These are phyloP conservation scores for Odontothrips loti DNA, from an alignment of 2,888 invertebrate species.

Conservation along the genomic window DNA sequence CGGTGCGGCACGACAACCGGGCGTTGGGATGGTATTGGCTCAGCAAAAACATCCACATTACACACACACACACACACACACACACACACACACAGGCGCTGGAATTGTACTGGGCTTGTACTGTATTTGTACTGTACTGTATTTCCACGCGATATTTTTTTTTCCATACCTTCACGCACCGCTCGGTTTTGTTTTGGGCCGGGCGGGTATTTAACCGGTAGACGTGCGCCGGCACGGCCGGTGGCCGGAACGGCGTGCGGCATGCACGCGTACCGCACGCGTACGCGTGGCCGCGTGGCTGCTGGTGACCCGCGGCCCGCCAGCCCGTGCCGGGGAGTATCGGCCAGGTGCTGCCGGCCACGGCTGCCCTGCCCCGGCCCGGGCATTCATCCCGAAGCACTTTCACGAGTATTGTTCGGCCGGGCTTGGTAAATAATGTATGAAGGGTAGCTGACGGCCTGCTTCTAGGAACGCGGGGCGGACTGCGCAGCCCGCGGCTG, in stretches of 20 bases:
- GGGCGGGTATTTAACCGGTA: neutral
- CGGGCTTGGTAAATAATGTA: conserved; percentile 17
- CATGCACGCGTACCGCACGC: neutral
- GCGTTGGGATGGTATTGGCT: too few species aligned
- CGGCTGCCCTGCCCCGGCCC: neutral
- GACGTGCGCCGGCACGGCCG: neutral
- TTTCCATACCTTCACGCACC: neutral
- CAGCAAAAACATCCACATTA: too few species aligned
- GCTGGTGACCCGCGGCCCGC: neutral
- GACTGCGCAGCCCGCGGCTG: neutral
- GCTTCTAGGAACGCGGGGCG: conserved; percentile 12
- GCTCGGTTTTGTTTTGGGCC: neutral
- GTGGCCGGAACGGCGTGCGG: neutral
- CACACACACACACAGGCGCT: too few species aligned
- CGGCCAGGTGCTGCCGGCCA: neutral
- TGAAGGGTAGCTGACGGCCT: conserved; percentile 21
- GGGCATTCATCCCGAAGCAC: neutral
- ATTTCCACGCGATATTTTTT: neutral
- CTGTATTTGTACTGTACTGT: neutral
- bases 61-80: too few species aligned
- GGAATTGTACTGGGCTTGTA: too few species aligned
- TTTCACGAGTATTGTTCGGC: too few species aligned
- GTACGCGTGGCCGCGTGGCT: neutral
- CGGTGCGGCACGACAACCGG: too few species aligned
- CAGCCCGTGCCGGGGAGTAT: neutral